Evolutionary conservation across 2,888 invertebrate species (phyloP), one percentile per base, ranked within the genome.

Genomic region (Drosophila paranaensis): DNA sequence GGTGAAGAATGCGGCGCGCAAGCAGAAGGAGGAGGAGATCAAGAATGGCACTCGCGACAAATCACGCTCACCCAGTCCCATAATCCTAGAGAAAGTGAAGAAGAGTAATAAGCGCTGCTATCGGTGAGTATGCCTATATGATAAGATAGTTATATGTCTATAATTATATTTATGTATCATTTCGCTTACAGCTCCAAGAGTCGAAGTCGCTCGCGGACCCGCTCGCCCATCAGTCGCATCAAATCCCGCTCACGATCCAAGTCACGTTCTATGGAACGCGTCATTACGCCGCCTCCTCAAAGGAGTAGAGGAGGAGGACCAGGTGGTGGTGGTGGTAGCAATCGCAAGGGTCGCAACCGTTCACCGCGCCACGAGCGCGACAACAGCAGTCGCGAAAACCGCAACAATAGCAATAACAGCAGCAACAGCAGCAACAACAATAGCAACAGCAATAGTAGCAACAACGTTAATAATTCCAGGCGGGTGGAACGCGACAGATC

Each of bases 1-100:
- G 93, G 97, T 98, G 8, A 99, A 99, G 93, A 97, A 98, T 92
- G 95, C 96, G 69, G 98, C 98, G 2, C 95, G 96, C 81, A 97
- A 97, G 91, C 95, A 96, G 90, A 98, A 97, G 91, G 97, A 97
- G 89, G 97, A 97, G 74, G 96, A 96, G 60, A 95, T 97, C 63
- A 94, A 94, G 25, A 94, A 95, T 58, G 97, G 97, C 16, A 90
- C 94, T 54, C 93, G 97, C 67, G 94, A 95, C 71, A 95, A 94
- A 89, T 97, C 97, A 0, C 95, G 95, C 80, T 96, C 97, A 3
- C 97, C 97, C 0, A 96, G 96, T 72, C 97, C 97, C 0, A 95
- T 97, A 83, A 93, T 95, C n/a, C 50, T 92, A 54, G 95, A 96
- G 91, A 95, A 95, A 71, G 93, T 87, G 2, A 93, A 92, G 63